Percentiles rank a stretch among this genome's conserved stretches.
Conservation (phyloP, 2,888 invertebrate species). For the Microctonus aethiopoides region DNA sequence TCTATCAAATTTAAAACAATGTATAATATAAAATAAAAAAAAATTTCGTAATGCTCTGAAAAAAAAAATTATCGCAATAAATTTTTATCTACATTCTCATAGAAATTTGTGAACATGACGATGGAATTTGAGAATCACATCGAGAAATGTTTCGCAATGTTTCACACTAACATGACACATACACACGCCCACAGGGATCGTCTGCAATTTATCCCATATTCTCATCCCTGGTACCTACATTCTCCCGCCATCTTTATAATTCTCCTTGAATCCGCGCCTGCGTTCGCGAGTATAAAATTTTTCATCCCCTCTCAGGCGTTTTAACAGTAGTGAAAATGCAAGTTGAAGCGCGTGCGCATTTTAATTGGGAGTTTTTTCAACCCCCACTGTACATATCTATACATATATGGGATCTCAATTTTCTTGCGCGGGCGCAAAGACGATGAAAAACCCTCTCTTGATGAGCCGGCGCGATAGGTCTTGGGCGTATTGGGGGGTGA, state of each 20-base stretch:
- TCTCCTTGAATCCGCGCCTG: constrained; percentile 33
- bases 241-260: background rate
- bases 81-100: background rate
- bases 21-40: background rate
- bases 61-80: background rate
- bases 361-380: background rate
- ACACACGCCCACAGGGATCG: background rate
- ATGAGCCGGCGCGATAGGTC: constrained; percentile 42
- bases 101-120: background rate
- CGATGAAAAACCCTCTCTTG: constrained; percentile 26
- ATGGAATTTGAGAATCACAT: constrained; percentile 10
- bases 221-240: background rate
- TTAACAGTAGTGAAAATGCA: background rate
- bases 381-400: background rate
- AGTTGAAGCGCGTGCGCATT: constrained; percentile 4
- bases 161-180: background rate
- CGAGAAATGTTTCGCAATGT: constrained; percentile 5
- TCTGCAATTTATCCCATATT: background rate
- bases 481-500: constrained; percentile 40
- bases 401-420: background rate
- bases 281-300: constrained; percentile 19
- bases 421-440: constrained; percentile 28
- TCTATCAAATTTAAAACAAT: background rate
- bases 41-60: background rate
- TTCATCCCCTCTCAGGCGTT: background rate